Evolutionary conservation across 1,140 invertebrate genomes (phyloP).

Genomic region (Drosophila lini): DNA sequence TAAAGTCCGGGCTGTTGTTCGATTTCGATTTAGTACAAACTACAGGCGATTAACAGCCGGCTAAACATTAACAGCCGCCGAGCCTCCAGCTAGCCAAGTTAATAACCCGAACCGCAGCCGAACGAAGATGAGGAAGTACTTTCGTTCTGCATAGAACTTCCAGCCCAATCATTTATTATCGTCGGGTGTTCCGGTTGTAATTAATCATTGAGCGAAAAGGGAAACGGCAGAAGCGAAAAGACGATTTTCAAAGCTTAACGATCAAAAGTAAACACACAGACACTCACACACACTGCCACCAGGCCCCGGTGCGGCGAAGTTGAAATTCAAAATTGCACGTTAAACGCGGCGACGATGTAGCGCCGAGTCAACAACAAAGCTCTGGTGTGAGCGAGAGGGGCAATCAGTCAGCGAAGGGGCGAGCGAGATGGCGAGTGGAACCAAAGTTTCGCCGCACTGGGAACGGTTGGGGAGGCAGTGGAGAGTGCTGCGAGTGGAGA

Average conservation of each 20-base stretch:
- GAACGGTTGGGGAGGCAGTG: conserved; percentile 24
- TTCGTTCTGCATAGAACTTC: conserved; percentile 9
- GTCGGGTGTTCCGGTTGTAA: conserved; percentile 54
- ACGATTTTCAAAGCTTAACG: conserved; percentile 62
- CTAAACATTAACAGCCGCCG: conserved; percentile 13
- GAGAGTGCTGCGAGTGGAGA: conserved; percentile 36
- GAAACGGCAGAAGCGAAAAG: conserved; percentile 32
- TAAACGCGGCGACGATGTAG: conserved; percentile 47
- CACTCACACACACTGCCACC: background rate
- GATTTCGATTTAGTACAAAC: conserved; percentile 2
- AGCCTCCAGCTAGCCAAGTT: conserved; percentile 68
- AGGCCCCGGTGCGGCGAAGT: conserved; percentile 43
- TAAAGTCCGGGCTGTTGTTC: background rate
- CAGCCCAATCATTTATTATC: conserved; percentile 23
- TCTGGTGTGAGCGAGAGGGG: conserved; percentile 39
- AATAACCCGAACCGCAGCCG: conserved; percentile 51
- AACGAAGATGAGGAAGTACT: conserved; percentile 21
- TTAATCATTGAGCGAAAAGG: conserved; percentile 60
- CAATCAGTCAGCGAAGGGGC: conserved; percentile 9
- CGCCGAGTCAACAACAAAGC: conserved; percentile 36
- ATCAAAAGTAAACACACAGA: conserved; percentile 62
- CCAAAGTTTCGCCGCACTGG: conserved; percentile 42
- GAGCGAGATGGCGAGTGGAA: conserved; percentile 33
- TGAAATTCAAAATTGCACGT: conserved; percentile 66
- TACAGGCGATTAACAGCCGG: conserved; percentile 20